Conservation (phyloP, 1,140 invertebrate species). For the Ctenoplectra terminalis region DNA sequence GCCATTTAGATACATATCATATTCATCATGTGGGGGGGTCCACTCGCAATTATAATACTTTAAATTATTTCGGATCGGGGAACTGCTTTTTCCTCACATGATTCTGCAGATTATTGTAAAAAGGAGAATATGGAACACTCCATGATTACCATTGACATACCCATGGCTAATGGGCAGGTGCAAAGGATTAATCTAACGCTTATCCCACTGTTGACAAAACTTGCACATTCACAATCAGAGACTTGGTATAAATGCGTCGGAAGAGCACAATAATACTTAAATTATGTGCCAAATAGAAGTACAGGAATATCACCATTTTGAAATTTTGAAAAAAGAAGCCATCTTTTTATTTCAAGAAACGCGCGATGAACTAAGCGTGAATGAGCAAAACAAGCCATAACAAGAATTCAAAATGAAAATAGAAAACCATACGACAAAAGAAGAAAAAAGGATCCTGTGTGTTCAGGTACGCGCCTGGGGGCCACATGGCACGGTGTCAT, state of each 20-base stretch:
- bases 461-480: too few relatives aligned
- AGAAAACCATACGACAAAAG: too few relatives aligned
- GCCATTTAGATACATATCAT: conserved; percentile 7
- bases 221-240: neutral
- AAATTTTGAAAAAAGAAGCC: conserved; percentile 67
- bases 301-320: conserved; percentile 73
- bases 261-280: conserved; percentile 69
- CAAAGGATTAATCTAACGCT: conserved; percentile 1
- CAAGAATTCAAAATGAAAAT: conserved; percentile 35
- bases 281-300: conserved; percentile 71
- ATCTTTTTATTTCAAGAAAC: conserved; percentile 25
- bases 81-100: neutral
- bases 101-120: neutral
- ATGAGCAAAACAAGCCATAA: too few relatives aligned
- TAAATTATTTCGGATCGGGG: conserved; percentile 11
- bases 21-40: conserved; percentile 16
- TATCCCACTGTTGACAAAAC: neutral
- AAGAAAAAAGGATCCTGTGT: too few relatives aligned
- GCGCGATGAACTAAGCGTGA: conserved; percentile 49
- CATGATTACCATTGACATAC: conserved; percentile 2
- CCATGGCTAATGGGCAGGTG: neutral
- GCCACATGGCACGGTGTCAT: too few relatives aligned
- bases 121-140: neutral
- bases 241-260: conserved; percentile 55
- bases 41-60: neutral